These are phyloP conservation scores for Dendrophyllia cribrosa DNA, from an alignment of 64 coral and sea anemone species.

Conservation along the genomic window DNA sequence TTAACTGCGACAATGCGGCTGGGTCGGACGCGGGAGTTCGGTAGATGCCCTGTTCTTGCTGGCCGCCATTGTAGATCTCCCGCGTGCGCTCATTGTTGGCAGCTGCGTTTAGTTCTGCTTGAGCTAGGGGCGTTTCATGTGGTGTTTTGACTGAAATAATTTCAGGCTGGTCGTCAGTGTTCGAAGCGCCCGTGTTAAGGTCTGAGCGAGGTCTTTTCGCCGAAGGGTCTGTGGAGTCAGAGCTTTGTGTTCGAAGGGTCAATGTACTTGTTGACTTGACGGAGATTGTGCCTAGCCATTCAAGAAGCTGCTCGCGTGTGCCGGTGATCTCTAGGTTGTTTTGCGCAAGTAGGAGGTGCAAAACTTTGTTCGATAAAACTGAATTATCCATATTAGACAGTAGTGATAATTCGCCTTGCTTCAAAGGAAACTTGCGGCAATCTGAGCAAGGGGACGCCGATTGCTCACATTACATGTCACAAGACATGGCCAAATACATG, in stretches of 20 bases:
- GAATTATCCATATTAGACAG: no score
- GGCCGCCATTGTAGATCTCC: background rate
- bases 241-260: background rate
- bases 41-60: background rate
- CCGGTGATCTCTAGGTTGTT: background rate
- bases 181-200: background rate
- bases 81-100: background rate
- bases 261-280: background rate
- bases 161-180: background rate
- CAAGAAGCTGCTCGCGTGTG: background rate
- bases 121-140: no score
- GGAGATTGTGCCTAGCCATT: background rate
- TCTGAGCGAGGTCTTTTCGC: background rate
- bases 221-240: no score
- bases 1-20: background rate
- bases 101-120: background rate
- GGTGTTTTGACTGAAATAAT: background rate
- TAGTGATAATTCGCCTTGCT: no score
- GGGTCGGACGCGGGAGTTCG: background rate
- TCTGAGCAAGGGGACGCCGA: no score
- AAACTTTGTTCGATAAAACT: no score
- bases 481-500: no score
- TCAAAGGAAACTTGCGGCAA: no score
- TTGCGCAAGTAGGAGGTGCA: background rate
- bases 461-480: no score